phyloP scores from a whole-genome alignment of 2,113 vertebrate genomes.

The Aldabrachelys gigantea region DNA sequence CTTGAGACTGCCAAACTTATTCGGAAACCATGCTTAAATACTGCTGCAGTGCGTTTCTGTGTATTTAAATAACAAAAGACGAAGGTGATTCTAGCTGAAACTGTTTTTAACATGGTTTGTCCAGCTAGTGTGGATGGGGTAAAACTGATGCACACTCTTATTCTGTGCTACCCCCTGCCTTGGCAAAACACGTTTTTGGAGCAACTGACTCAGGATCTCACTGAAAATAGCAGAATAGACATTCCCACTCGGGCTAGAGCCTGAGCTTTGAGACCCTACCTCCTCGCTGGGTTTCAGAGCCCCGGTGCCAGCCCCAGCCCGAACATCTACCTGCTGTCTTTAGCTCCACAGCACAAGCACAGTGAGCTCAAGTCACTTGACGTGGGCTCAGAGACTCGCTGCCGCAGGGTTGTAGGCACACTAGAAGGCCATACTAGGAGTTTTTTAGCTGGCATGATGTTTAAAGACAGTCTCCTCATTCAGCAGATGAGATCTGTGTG shows the following conservation, averaged over 20 bases:
- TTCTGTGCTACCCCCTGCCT: not conserved
- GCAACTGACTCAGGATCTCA: no score
- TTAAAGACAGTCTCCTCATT: not conserved
- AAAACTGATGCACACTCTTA: not conserved
- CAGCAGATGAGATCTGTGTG: not conserved
- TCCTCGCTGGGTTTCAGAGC: no score
- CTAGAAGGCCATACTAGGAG: not conserved
- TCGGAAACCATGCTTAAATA: not conserved
- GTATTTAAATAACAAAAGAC: not conserved
- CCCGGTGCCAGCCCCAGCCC: no score
- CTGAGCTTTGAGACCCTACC: no score
- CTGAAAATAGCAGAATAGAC: no score
- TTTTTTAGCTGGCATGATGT: not conserved
- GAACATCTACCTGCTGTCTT: no score
- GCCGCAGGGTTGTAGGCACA: no score
- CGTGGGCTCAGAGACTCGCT: no score
- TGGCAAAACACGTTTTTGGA: not conserved
- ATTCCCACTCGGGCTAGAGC: no score
- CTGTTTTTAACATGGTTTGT: not conserved
- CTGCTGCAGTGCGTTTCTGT: not conserved
- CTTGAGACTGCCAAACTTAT: not conserved
- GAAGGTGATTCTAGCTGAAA: not conserved
- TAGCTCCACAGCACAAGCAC: no score
- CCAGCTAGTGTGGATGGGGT: not conserved
- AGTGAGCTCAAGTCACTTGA: no score